These are phyloP conservation scores for Myotis myotis DNA, from an alignment of 2,797 vertebrate species.

Conservation along the genomic window DNA sequence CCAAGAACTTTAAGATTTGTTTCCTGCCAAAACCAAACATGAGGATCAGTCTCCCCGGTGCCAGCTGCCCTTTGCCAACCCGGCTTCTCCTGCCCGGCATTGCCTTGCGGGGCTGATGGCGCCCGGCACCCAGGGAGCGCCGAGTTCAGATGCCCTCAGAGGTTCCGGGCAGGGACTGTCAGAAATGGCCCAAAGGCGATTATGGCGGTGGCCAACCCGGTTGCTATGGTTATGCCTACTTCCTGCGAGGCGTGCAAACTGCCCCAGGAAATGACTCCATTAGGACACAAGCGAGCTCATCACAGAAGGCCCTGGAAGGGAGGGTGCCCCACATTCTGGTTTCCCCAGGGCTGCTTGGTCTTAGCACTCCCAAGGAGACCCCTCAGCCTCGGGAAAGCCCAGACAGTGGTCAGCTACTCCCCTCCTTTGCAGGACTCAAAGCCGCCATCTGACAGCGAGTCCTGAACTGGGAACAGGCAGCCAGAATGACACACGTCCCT, in stretches of 20 bases:
- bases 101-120: background rate
- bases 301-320: background rate
- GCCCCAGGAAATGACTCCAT: background rate
- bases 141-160: background rate
- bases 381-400: background rate
- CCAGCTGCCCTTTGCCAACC: background rate
- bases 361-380: background rate
- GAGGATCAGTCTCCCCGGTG: background rate
- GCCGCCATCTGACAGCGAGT: background rate
- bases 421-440: background rate
- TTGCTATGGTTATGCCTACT: background rate
- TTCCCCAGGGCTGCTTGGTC: background rate
- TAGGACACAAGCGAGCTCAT: background rate
- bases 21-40: constrained; percentile 85
- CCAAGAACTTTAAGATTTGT: constrained; percentile 94
- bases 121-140: too few species aligned
- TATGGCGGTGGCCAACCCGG: fast-evolving
- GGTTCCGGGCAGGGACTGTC: background rate
- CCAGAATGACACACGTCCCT: background rate
- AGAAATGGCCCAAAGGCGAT: background rate
- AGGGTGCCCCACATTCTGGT: too few species aligned
- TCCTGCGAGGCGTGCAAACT: background rate
- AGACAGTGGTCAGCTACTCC: too few species aligned
- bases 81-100: background rate
- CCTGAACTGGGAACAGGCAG: background rate